phyloP scores from a whole-genome alignment of 2,888 invertebrate genomes.

The Pediacus dermestoides region DNA sequence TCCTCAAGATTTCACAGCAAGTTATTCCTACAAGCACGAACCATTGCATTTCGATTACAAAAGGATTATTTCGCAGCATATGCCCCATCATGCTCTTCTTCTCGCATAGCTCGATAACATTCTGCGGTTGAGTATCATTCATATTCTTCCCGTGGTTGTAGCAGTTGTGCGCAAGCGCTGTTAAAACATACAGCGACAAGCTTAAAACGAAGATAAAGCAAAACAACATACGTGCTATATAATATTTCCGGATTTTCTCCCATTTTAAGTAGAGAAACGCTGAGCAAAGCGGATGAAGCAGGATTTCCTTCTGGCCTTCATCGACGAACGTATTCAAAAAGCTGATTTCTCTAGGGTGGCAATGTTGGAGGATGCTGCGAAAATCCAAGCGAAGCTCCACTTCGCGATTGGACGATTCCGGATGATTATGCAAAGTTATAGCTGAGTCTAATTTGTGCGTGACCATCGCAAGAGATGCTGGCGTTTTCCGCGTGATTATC shows the following conservation, averaged over 20 bases:
- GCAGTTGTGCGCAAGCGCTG: slow-evolving; percentile 79
- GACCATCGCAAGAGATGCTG: slow-evolving; percentile 79
- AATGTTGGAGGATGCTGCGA: slow-evolving; percentile 76
- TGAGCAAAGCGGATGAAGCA: slow-evolving; percentile 82
- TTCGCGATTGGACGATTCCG: slow-evolving; percentile 73
- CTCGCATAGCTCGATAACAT: slow-evolving; percentile 71
- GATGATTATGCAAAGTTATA: slow-evolving; percentile 72
- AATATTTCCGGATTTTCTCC: slow-evolving; percentile 87
- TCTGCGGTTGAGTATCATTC: slow-evolving; percentile 61
- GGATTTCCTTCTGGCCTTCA: slow-evolving; percentile 82
- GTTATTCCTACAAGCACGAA: slow-evolving; percentile 77
- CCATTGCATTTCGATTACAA: slow-evolving; percentile 79
- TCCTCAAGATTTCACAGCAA: slow-evolving; percentile 74
- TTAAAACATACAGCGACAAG: slow-evolving; percentile 76
- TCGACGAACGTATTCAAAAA: slow-evolving; percentile 84
- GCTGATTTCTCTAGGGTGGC: slow-evolving; percentile 79
- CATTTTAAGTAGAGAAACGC: slow-evolving; percentile 85
- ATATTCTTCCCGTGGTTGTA: slow-evolving; percentile 77
- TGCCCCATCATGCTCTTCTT: slow-evolving; percentile 75
- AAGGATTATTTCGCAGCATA: slow-evolving; percentile 69
- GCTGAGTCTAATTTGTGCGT: slow-evolving; percentile 78
- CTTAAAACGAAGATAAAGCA: slow-evolving; percentile 77
- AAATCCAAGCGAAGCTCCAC: slow-evolving; percentile 80
- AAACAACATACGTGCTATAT: slow-evolving; percentile 73
- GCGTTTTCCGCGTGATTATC: slow-evolving; percentile 81